A percentile compares a stretch with the other conserved stretches of the same genome.
Conservation (phyloP, 2,888 invertebrate species). For the Oeneis ivallda region DNA sequence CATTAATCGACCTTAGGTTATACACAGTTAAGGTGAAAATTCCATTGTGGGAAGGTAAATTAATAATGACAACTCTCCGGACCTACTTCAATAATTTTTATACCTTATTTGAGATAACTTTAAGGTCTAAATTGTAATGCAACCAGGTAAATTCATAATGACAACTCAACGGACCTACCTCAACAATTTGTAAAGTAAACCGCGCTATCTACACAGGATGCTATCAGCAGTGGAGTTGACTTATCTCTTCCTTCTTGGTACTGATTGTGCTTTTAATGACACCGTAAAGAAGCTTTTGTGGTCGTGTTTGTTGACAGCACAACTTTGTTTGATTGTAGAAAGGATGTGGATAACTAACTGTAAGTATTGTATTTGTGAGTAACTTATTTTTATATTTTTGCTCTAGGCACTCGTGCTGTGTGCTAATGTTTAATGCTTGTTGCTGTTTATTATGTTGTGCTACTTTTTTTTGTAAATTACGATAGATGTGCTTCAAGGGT, state of each 20-base stretch:
- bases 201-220: slow-evolving; percentile 65
- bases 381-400: not conserved
- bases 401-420: not conserved
- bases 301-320: slow-evolving; percentile 19
- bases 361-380: slow-evolving; percentile 2
- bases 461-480: no score
- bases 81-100: slow-evolving; percentile 36
- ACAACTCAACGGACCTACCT: slow-evolving; percentile 37
- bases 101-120: not conserved
- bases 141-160: not conserved
- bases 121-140: slow-evolving; percentile 33
- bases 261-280: slow-evolving; percentile 28
- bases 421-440: not conserved
- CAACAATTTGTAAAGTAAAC: slow-evolving; percentile 58
- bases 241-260: slow-evolving; percentile 61
- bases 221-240: slow-evolving; percentile 43
- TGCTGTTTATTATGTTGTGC: no score
- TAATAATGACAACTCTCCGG: slow-evolving; percentile 6
- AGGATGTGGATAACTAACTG: slow-evolving; percentile 18
- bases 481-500: no score
- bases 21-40: not conserved
- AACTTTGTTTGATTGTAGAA: slow-evolving; percentile 15
- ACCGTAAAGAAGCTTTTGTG: slow-evolving; percentile 25
- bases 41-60: not conserved
- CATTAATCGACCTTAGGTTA: not conserved